These are phyloP conservation scores for Lepus timidus DNA, from an alignment of 2,113 vertebrate genomes.

Conservation along the genomic window DNA sequence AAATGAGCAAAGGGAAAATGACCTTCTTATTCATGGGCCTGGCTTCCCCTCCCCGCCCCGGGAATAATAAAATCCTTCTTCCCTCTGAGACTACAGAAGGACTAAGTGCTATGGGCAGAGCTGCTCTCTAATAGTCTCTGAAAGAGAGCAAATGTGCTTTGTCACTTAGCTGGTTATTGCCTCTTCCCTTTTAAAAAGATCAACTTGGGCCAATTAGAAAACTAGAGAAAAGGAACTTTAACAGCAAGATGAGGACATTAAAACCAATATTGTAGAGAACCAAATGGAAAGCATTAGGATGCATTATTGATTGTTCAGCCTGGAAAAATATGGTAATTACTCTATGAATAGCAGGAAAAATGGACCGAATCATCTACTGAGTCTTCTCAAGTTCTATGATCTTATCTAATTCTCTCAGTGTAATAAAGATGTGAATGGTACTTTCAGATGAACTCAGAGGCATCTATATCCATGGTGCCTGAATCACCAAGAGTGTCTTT, in stretches of 20 bases:
- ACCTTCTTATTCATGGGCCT: neutral
- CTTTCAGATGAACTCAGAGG: neutral
- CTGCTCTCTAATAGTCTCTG: slow-evolving; percentile 29
- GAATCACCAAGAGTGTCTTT: neutral
- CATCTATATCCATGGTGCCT: neutral
- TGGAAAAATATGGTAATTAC: slow-evolving; percentile 66
- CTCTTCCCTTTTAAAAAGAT: slow-evolving; percentile 63
- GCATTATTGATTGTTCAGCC: slow-evolving; percentile 63
- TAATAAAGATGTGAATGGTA: slow-evolving; percentile 1
- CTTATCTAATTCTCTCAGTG: neutral
- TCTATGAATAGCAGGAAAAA: slow-evolving; percentile 31
- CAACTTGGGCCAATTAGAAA: slow-evolving; percentile 66
- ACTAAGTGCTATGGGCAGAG: neutral
- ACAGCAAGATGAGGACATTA: slow-evolving; percentile 61
- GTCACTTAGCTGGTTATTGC: slow-evolving; percentile 66
- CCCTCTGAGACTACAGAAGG: neutral
- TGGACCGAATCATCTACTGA: neutral
- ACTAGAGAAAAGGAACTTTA: slow-evolving; percentile 61
- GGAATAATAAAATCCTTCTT: slow-evolving; percentile 7
- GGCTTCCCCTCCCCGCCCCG: neutral
- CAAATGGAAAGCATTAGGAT: slow-evolving; percentile 62
- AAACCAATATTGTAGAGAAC: slow-evolving; percentile 60
- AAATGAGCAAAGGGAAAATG: slow-evolving; percentile 37
- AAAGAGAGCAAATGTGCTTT: slow-evolving; percentile 64
- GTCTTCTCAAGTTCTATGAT: slow-evolving; percentile 7